These are phyloP conservation scores for Champsocephalus gunnari DNA, from an alignment of 2,797 vertebrate genomes.

Conservation along the genomic window DNA sequence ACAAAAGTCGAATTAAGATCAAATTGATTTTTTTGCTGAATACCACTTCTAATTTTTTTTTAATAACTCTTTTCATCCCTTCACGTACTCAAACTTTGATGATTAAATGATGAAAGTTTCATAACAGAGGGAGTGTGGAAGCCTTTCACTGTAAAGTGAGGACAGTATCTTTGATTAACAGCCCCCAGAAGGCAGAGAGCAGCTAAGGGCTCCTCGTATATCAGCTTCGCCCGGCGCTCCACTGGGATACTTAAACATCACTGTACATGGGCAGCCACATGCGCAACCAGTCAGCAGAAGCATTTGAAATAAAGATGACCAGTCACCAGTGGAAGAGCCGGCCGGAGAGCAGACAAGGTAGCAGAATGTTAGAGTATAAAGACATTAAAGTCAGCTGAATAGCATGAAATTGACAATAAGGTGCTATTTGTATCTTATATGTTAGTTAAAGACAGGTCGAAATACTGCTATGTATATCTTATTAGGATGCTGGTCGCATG, in stretches of 20 bases:
- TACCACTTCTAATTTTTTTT: background rate
- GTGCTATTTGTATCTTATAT: background rate
- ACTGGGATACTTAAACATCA: conserved; percentile 52
- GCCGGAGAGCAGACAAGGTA: conserved; percentile 35
- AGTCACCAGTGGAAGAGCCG: conserved; percentile 11
- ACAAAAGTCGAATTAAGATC: background rate
- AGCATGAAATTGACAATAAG: conserved; percentile 4
- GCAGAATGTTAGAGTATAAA: background rate
- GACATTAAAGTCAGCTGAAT: background rate
- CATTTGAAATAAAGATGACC: conserved; percentile 35
- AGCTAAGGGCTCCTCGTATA: conserved; percentile 54
- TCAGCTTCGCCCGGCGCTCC: conserved; percentile 40
- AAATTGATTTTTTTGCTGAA: background rate
- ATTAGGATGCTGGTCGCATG: background rate
- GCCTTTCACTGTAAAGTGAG: conserved; percentile 31
- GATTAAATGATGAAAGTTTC: conserved; percentile 33
- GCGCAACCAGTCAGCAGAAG: conserved; percentile 33
- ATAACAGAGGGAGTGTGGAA: conserved; percentile 26
- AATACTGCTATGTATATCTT: background rate
- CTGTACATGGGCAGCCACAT: conserved; percentile 31
- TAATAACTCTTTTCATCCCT: background rate
- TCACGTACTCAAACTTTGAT: conserved; percentile 18
- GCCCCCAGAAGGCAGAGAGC: conserved; percentile 49
- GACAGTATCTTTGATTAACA: conserved; percentile 59
- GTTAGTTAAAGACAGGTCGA: conserved; percentile 8